phyloP scores from a whole-genome alignment of 2,888 invertebrate genomes.

The Orgyia antiqua region DNA sequence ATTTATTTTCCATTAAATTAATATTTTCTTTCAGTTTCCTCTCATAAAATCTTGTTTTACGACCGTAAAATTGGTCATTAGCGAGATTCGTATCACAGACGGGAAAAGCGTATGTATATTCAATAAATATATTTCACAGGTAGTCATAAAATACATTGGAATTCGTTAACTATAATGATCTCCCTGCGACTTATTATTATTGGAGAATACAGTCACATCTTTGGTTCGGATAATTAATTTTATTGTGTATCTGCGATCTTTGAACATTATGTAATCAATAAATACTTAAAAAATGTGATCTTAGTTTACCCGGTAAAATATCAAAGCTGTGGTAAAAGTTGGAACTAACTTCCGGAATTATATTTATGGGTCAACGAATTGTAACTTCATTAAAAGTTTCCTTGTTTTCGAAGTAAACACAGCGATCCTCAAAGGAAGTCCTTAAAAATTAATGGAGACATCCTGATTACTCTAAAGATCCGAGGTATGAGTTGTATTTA shows the following conservation, averaged over 20 bases:
- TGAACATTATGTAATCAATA: too few relatives aligned
- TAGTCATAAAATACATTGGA: too few relatives aligned
- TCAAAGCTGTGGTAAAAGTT: slow-evolving; percentile 21
- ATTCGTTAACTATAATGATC: too few relatives aligned
- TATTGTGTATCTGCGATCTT: too few relatives aligned
- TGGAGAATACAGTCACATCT: too few relatives aligned
- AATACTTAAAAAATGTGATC: slow-evolving; percentile 12
- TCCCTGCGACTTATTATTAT: too few relatives aligned
- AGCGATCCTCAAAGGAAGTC: slow-evolving; percentile 66
- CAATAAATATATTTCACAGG: too few relatives aligned
- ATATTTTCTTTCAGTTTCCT: not conserved
- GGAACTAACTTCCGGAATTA: slow-evolving; percentile 29
- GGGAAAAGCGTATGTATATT: too few relatives aligned
- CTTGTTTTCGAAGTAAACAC: slow-evolving; percentile 68
- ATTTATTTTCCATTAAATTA: not conserved
- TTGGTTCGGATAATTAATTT: too few relatives aligned
- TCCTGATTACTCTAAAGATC: slow-evolving; percentile 61
- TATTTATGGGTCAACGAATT: slow-evolving; percentile 61
- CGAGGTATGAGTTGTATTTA: slow-evolving; percentile 46
- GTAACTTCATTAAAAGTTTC: slow-evolving; percentile 73
- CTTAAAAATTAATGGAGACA: slow-evolving; percentile 74
- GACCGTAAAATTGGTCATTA: slow-evolving; percentile 19
- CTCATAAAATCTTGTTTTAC: slow-evolving; percentile 1
- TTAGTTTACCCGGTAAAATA: slow-evolving; percentile 9
- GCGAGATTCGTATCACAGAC: slow-evolving; percentile 1